Base-by-base conservation (phyloP, 1,140 invertebrate species). In the Leguminivora glycinivorella region DNA sequence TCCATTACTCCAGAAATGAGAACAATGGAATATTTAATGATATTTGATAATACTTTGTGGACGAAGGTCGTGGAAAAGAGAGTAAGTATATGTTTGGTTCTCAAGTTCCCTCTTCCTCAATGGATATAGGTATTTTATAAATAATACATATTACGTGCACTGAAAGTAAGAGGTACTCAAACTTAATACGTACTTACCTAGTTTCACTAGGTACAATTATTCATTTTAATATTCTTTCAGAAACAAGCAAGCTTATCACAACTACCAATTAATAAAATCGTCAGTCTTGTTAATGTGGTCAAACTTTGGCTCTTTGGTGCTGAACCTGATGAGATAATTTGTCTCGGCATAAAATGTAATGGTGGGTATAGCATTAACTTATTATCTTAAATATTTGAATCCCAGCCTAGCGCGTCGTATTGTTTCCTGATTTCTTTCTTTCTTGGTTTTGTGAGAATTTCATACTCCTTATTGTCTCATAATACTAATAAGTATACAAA, bases 271-370 rank as follows among this genome's bases (percentile, higher is more conserved):
- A 81, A 85, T 68, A 92, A 92, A 82, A 76, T 88, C n/a, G 69
- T 83, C 22, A 84, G 91, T 19, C 75, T 89, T 9, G 68, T 87
- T 6, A 85, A 86, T 79, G 71, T 92, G 17, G 68, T 93, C 2
- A 86, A 90, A 72, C 31, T 90, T 63, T 93, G 92, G 92, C 83
- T 88, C 4, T 79, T 90, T 43, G 81, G 88, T 14, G 72, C 79
- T 43, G 73, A 80, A 56, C 66, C 82, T 5, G 60, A 82, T 19
- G 78, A 90, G 71, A 87, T 92, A 68, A 79, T 92, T 29, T 90
- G 81, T 69, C 81, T 93, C 38, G 92, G 92, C 66, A 75, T 93
- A 56, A 74, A 72, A 67, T 93, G 92, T 70, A 79, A 92, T 75
- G 92, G 92, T 92, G 83, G 74, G 60, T 75, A 74, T 34, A 6